These are phyloP conservation scores for Sebastes cheni DNA, from an alignment of 2,797 vertebrate species.

Conservation along the genomic window DNA sequence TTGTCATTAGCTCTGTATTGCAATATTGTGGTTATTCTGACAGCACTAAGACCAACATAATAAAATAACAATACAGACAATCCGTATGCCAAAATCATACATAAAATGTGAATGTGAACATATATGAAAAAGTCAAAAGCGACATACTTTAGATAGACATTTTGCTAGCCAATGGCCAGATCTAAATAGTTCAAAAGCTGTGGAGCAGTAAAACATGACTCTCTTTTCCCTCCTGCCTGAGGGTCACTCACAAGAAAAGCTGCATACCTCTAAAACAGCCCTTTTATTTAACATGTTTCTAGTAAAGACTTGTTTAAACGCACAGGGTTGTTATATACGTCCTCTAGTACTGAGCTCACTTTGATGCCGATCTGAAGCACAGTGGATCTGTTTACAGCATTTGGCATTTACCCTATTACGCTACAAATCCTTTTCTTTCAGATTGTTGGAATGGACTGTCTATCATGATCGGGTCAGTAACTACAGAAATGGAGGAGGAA, in stretches of 20 bases:
- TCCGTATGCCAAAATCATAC: not conserved
- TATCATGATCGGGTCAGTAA: not conserved
- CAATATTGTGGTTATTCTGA: too few species aligned
- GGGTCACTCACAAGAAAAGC: not conserved
- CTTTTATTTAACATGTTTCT: not conserved
- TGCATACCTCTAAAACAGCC: slow-evolving; percentile 1
- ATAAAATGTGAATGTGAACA: not conserved
- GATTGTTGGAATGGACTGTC: not conserved
- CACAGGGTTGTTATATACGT: not conserved
- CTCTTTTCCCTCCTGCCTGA: not conserved
- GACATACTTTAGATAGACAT: not conserved
- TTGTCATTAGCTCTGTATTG: too few species aligned
- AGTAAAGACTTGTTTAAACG: not conserved
- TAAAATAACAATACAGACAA: not conserved
- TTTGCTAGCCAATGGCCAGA: not conserved
- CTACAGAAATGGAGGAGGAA: slow-evolving; percentile 10
- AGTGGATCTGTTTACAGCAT: not conserved
- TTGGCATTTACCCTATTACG: not conserved
- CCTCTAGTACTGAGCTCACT: not conserved
- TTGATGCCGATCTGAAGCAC: not conserved
- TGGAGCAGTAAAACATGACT: not conserved
- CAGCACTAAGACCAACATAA: not conserved
- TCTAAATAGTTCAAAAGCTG: not conserved
- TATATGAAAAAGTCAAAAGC: not conserved
- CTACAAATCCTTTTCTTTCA: not conserved